Conservation (phyloP, 2,113 vertebrate genomes). For the Lophochroa leadbeateri region DNA sequence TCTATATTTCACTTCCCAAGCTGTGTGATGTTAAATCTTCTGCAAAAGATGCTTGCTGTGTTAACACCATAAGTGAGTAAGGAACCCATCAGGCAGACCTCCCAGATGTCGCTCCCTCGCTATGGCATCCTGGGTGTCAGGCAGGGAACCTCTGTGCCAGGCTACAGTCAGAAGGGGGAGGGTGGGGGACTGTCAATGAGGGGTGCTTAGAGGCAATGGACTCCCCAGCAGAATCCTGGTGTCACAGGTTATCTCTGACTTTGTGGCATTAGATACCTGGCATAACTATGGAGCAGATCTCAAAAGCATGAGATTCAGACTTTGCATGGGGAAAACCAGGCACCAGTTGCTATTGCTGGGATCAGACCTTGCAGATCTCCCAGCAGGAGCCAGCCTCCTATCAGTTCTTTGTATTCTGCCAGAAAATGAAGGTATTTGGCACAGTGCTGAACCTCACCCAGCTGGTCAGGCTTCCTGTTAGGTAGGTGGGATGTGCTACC, state of each 20-base stretch:
- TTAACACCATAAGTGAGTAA: neutral
- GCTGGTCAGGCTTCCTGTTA: neutral
- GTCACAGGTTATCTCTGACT: neutral
- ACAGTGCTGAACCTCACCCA: neutral
- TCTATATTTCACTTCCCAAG: neutral
- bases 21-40: neutral
- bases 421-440: neutral
- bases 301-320: neutral
- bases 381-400: neutral
- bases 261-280: neutral
- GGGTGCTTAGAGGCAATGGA: neutral
- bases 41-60: neutral
- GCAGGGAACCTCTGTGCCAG: neutral
- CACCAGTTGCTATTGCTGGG: accelerated
- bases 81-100: neutral
- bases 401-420: neutral
- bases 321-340: neutral
- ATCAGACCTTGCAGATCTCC: neutral
- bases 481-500: neutral
- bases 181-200: accelerated
- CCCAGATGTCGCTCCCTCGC: neutral
- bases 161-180: neutral
- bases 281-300: neutral
- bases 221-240: neutral
- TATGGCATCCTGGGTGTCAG: neutral